A percentile compares a stretch with the other conserved stretches of the same genome.
Evolutionary conservation across 2,113 vertebrate genomes (phyloP).

Genomic region (Paedocypris sp.): DNA sequence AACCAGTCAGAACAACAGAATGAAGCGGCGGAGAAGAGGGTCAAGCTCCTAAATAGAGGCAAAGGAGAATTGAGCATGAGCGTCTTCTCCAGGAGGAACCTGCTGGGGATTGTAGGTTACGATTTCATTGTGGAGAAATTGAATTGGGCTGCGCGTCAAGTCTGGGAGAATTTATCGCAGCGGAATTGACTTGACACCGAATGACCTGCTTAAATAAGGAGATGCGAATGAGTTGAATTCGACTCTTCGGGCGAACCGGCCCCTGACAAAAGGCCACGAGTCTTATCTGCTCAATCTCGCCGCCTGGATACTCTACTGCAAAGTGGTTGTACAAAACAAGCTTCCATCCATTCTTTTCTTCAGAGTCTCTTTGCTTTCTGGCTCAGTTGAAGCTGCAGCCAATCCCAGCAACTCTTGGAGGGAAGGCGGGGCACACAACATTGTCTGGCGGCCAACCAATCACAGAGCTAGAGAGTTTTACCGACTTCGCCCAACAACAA

Average conservation of each 20-base stretch:
- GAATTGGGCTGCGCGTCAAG: slow-evolving; percentile 27
- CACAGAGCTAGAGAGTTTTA: too few species aligned
- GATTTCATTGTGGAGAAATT: slow-evolving; percentile 35
- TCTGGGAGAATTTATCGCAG: slow-evolving; percentile 25
- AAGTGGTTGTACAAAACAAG: too few species aligned
- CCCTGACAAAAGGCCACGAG: neutral
- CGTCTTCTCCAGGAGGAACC: slow-evolving; percentile 8
- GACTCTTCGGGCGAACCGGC: slow-evolving; percentile 19
- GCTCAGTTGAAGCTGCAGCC: too few species aligned
- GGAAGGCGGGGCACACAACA: too few species aligned
- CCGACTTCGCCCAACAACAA: neutral
- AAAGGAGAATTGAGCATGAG: slow-evolving; percentile 19
- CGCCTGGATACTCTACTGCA: neutral
- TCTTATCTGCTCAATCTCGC: slow-evolving; percentile 22
- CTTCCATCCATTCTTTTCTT: too few species aligned
- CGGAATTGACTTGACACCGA: slow-evolving; percentile 32
- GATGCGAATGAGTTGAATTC: slow-evolving; percentile 27
- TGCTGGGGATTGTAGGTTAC: slow-evolving; percentile 21
- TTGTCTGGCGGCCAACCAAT: too few species aligned
- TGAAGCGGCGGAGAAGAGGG: neutral
- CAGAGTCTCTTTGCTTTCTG: too few species aligned
- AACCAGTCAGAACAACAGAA: neutral
- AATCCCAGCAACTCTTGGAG: too few species aligned
- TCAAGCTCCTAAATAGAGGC: slow-evolving; percentile 15
- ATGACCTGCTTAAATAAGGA: slow-evolving; percentile 40